Evolutionary conservation across 2,888 invertebrate species (phyloP).

Genomic region (Drosophila borealis): DNA sequence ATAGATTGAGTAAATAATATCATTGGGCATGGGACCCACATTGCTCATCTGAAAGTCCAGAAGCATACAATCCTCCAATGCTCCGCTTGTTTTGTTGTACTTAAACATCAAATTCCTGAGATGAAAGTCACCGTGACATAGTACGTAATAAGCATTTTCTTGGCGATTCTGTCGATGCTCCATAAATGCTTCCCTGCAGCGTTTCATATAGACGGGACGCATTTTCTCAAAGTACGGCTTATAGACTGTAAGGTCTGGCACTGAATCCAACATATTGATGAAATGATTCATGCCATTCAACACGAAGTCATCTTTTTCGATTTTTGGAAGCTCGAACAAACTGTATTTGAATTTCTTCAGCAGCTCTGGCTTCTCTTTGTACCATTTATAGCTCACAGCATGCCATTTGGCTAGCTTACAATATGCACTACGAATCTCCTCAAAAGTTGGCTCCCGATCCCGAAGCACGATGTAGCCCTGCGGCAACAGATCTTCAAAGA

Average conservation of each 20-base stretch:
- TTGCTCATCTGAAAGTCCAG: constrained; percentile 74
- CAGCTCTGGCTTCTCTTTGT: constrained; percentile 71
- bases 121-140: constrained; percentile 81
- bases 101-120: constrained; percentile 77
- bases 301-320: constrained; percentile 44
- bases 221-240: constrained; percentile 56
- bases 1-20: constrained; percentile 68
- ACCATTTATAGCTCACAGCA: constrained; percentile 81
- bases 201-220: constrained; percentile 16
- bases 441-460: constrained; percentile 65
- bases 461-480: constrained; percentile 58
- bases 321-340: constrained; percentile 68
- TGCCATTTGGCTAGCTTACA: constrained; percentile 85
- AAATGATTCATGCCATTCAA: constrained; percentile 51
- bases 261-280: constrained; percentile 49
- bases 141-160: constrained; percentile 60
- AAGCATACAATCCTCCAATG: constrained; percentile 65
- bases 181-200: constrained; percentile 8
- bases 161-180: constrained; percentile 30
- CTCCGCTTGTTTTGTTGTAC: constrained; percentile 25
- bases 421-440: constrained; percentile 81
- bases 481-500: constrained; percentile 70
- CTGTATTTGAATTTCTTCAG: constrained; percentile 71
- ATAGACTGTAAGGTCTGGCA: constrained; percentile 46
- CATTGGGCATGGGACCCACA: constrained; percentile 62